Base-by-base conservation (phyloP, 1,140 invertebrate species). In the Ceratosolen fusciceps region DNA sequence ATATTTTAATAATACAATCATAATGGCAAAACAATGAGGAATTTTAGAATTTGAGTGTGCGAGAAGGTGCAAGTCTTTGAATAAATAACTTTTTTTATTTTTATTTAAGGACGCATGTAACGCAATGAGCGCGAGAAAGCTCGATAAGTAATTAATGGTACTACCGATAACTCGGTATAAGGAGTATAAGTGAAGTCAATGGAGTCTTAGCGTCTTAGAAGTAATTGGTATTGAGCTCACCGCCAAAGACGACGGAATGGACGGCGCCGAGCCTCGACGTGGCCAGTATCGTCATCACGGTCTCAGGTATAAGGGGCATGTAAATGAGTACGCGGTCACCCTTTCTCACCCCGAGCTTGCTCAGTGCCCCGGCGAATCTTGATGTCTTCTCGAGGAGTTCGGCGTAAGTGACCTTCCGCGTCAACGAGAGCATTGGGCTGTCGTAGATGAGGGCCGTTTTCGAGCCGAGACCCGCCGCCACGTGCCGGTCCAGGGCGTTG, bases 401-500 rank as follows among this genome's bases (percentile, higher is more conserved):
- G 1, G 90, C 90, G 87, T 98, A 99, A 0, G 96, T 96, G 21
- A 97, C 93, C 83, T 93, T 92, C 7, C 93, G 91, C 2, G 95
- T 91, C 0, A 93, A 93, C 31, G 94, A 92, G 0, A 96, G 97
- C 49, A 97, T 89, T 0, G 97, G 97, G 77, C 96, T 97, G 87
- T 98, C 97, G 84, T 98, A 95, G 54, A 98, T 96, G 4, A 99
- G 89, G 0, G 97, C 97, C 0, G 94, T 88, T 87, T 95, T 94
- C 2, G 94, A 92, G 0, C 96, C 97, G 9, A 92, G 90, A 0
- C 96, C 97, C 0, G 92, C 93, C 19, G 92, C 91, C 0, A 98
- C 95, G 90, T 98, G 97, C 9, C 97, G 92, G 87, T 99, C 97
- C 3, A 98, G 90, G 0, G 96, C 95, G 90, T 98, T 98, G 91